Evolutionary conservation across 64 coral and sea anemone species (phyloP).

Genomic region (Porites lutea): DNA sequence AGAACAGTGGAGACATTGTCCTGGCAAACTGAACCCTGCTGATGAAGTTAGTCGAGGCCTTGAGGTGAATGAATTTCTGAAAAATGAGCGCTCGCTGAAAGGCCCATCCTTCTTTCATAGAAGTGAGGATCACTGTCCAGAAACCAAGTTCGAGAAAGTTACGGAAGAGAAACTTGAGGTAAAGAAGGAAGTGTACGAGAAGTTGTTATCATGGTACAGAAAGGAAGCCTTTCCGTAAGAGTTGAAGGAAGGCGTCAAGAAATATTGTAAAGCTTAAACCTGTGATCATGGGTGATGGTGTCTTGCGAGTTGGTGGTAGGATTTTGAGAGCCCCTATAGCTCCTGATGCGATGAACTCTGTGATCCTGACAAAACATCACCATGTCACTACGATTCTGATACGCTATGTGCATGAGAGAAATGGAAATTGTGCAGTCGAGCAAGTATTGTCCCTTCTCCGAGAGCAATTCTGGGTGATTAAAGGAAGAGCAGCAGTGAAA

Average conservation of each 20-base stretch:
- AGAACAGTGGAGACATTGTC: conserved; percentile 58
- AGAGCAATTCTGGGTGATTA: too few species aligned
- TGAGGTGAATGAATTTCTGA: conserved; percentile 3
- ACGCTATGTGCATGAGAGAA: too few species aligned
- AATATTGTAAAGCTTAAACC: not conserved
- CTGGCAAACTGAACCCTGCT: conserved; percentile 15
- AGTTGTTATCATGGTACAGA: not conserved
- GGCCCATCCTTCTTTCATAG: conserved; percentile 20
- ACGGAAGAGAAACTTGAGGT: conserved; percentile 6
- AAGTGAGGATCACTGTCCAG: conserved; percentile 5
- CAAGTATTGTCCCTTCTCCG: too few species aligned
- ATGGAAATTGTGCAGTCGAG: too few species aligned
- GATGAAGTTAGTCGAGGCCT: conserved; percentile 39
- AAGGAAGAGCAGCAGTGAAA: too few species aligned
- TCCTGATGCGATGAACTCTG: too few species aligned
- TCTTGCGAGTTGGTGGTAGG: too few species aligned
- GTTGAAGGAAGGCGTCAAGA: not conserved
- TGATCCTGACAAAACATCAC: too few species aligned
- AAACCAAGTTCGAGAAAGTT: not conserved
- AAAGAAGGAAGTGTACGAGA: conserved; percentile 45
- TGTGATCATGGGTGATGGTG: not conserved
- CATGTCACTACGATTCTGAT: too few species aligned
- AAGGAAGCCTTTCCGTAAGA: not conserved
- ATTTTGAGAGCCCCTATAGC: too few species aligned
- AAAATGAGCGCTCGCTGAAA: conserved; percentile 28